These are phyloP conservation scores for Gymnarchus niloticus DNA, from an alignment of 2,113 vertebrate species.

Conservation along the genomic window DNA sequence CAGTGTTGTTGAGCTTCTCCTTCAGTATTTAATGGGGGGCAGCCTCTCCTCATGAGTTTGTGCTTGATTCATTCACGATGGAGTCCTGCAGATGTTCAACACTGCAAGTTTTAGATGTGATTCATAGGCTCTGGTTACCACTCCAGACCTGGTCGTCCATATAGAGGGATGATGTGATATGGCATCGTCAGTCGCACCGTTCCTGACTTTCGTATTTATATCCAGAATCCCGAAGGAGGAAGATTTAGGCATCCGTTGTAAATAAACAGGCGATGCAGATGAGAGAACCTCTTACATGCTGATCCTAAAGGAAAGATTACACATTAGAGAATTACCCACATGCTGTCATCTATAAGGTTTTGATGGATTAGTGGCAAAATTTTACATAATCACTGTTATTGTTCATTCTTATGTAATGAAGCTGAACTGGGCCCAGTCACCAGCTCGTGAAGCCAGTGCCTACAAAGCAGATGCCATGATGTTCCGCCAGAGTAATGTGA, in stretches of 20 bases:
- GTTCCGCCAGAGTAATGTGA: not conserved
- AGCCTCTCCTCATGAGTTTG: not conserved
- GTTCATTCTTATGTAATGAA: not conserved
- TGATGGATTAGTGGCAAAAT: not conserved
- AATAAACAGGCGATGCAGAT: not conserved
- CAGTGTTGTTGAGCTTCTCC: no score
- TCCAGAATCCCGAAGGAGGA: not conserved
- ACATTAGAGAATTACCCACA: not conserved
- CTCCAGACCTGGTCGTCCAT: not conserved
- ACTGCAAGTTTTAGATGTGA: no score
- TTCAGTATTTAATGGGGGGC: no score
- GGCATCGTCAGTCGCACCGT: not conserved
- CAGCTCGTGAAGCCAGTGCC: no score
- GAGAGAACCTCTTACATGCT: not conserved
- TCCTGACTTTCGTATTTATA: not conserved
- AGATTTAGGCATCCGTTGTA: not conserved
- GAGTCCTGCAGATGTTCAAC: not conserved
- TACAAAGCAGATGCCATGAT: not conserved
- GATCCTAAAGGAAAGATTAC: not conserved
- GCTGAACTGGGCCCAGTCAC: not conserved
- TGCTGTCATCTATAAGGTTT: no score
- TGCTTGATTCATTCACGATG: not conserved
- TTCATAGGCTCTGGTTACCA: not conserved
- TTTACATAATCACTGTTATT: not conserved
- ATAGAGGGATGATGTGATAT: not conserved